These are phyloP conservation scores for Ginglymostoma cirratum DNA, from an alignment of 2,113 vertebrate species.

Conservation along the genomic window DNA sequence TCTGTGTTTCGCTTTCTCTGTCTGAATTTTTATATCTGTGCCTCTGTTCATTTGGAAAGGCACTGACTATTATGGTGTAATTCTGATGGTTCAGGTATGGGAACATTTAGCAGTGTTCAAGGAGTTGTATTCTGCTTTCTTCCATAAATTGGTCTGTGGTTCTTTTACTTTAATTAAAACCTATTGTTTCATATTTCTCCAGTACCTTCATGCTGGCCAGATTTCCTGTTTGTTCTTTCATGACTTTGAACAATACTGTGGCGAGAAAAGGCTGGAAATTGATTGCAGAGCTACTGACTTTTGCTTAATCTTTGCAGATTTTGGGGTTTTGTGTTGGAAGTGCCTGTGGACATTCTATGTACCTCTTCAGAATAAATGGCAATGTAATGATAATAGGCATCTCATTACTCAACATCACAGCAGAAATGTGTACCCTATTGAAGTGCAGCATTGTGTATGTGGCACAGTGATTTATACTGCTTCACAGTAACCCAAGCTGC, in stretches of 20 bases:
- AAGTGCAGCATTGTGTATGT: too few species aligned
- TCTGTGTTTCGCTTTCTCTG: not conserved
- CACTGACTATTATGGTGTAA: too few species aligned
- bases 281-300: not conserved
- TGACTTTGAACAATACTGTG: not conserved
- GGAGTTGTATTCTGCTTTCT: not conserved
- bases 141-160: not conserved
- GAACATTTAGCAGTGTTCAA: not conserved
- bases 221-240: not conserved
- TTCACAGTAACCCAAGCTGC: too few species aligned
- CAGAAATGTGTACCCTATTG: too few species aligned
- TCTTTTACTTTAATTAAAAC: not conserved
- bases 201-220: not conserved
- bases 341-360: not conserved
- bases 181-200: too few species aligned
- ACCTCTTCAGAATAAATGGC: not conserved
- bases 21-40: not conserved
- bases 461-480: too few species aligned
- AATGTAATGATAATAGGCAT: not conserved
- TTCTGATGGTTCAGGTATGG: not conserved
- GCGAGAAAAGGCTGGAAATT: not conserved
- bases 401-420: too few species aligned
- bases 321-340: not conserved
- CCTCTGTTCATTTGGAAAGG: not conserved
- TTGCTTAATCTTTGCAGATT: not conserved